Conservation (phyloP, 2,113 vertebrate genomes). For the Hemibates koningsi region DNA sequence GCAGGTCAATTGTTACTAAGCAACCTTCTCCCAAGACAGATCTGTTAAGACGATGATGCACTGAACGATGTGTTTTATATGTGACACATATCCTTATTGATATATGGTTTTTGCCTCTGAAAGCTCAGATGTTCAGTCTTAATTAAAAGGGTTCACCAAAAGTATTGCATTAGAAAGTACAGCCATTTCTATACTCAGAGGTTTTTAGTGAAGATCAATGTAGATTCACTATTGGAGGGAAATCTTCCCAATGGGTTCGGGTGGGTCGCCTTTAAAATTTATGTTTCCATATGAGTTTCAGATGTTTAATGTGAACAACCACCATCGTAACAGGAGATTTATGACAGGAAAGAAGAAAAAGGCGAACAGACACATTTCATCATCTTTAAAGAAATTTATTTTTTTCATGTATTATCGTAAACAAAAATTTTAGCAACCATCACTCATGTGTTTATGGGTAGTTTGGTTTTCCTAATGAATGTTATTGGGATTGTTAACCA, state of each 20-base stretch:
- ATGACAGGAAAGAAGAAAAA: neutral
- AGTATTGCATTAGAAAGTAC: neutral
- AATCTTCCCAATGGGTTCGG: neutral
- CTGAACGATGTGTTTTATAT: neutral
- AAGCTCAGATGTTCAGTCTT: neutral
- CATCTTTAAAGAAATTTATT: neutral
- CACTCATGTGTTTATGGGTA: neutral
- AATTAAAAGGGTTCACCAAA: neutral
- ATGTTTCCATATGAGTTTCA: neutral
- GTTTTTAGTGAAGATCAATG: neutral
- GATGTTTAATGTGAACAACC: neutral
- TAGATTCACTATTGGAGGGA: neutral
- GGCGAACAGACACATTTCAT: neutral
- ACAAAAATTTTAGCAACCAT: fast-evolving
- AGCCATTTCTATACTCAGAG: neutral
- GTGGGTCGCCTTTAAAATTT: neutral
- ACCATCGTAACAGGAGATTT: neutral
- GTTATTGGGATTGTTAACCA: too few species aligned
- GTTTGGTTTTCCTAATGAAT: too few species aligned
- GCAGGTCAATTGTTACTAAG: neutral
- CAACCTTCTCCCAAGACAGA: neutral
- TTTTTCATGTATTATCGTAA: neutral
- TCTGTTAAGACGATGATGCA: neutral
- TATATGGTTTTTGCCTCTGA: neutral
- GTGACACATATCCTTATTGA: neutral